Evolutionary conservation across 2,113 vertebrate species (phyloP).

Genomic region (Fregata magnificens): DNA sequence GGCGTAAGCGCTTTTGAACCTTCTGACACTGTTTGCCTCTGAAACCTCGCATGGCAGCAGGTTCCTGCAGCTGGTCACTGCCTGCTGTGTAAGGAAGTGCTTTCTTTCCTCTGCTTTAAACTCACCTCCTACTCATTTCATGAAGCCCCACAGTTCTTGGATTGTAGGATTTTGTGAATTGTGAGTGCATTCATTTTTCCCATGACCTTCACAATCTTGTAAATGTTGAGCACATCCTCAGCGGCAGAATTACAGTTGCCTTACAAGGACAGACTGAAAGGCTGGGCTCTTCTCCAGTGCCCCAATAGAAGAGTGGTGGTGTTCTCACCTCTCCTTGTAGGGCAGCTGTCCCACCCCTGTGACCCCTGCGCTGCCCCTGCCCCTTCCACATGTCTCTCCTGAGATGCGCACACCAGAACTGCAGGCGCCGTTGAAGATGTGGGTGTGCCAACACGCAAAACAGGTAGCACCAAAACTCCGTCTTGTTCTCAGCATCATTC

Average conservation of each 20-base stretch:
- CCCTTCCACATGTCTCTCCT: neutral
- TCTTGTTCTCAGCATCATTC: neutral
- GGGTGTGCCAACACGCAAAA: neutral
- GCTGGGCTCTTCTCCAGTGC: neutral
- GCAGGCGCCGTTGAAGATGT: fast-evolving
- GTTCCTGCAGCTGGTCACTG: neutral
- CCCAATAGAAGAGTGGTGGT: fast-evolving
- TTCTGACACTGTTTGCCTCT: neutral
- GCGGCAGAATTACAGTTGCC: neutral
- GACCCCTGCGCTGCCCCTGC: neutral
- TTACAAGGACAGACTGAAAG: neutral
- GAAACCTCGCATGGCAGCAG: neutral
- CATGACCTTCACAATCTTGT: neutral
- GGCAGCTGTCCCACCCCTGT: neutral
- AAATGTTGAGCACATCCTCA: neutral
- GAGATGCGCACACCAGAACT: neutral
- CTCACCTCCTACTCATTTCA: neutral
- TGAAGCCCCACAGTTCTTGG: neutral
- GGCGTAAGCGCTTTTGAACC: neutral
- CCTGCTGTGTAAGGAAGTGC: neutral
- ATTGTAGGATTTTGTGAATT: neutral
- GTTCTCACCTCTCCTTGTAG: neutral
- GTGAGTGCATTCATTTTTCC: neutral
- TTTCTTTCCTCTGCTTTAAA: neutral
- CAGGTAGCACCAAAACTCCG: neutral